These are phyloP conservation scores for Megalopta genalis DNA, from an alignment of 1,140 invertebrate genomes.

Conservation along the genomic window DNA sequence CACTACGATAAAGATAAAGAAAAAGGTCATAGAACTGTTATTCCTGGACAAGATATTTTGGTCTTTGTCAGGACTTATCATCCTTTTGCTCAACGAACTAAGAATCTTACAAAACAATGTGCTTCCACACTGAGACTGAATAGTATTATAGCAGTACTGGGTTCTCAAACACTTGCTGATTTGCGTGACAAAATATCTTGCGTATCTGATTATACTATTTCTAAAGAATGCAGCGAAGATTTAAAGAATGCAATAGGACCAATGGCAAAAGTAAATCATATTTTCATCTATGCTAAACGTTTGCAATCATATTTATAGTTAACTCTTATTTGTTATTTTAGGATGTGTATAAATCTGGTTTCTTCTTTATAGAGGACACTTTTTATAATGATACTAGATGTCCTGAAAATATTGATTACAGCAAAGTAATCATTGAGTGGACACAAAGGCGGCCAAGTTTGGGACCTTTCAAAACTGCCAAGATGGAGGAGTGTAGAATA, in stretches of 20 bases:
- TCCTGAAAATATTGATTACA: constrained; percentile 83
- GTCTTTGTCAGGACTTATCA: constrained; percentile 77
- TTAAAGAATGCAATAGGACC: constrained; percentile 75
- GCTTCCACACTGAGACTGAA: constrained; percentile 70
- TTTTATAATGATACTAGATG: constrained; percentile 89
- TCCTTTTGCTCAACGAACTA: constrained; percentile 53
- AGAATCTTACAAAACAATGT: neutral
- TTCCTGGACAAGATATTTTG: constrained; percentile 70
- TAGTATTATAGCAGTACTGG: constrained; percentile 83
- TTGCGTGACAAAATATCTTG: constrained; percentile 86
- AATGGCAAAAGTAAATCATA: constrained; percentile 79
- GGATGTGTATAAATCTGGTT: constrained; percentile 86
- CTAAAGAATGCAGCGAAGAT: constrained; percentile 83
- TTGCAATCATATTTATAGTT: constrained; percentile 16
- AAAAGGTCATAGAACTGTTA: neutral
- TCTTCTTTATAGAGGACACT: constrained; percentile 89
- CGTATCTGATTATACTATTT: constrained; percentile 83
- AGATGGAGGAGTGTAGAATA: constrained; percentile 84
- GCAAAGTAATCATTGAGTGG: constrained; percentile 85
- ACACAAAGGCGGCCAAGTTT: constrained; percentile 78
- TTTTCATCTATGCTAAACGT: neutral
- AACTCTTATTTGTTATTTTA: constrained; percentile 66
- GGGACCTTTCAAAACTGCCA: constrained; percentile 80
- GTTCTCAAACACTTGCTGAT: constrained; percentile 83
- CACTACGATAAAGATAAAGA: constrained; percentile 17